Evolutionary conservation across 1,140 invertebrate species (phyloP).

Genomic region (Pararge aegeria): DNA sequence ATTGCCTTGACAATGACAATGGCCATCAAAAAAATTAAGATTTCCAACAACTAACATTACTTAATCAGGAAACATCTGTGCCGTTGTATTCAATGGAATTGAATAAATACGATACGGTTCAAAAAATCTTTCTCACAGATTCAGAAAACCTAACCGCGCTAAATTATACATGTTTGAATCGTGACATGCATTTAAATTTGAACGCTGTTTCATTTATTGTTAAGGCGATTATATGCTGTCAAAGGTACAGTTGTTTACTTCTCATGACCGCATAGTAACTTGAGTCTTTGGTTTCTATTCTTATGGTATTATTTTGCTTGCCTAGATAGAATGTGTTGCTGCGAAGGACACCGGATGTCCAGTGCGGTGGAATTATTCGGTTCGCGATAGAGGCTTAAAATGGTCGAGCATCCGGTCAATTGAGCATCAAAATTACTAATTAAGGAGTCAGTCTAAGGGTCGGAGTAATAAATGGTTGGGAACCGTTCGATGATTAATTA

Average conservation of each 20-base stretch:
- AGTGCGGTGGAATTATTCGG: slow-evolving; percentile 57
- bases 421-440: slow-evolving; percentile 51
- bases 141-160: slow-evolving; percentile 13
- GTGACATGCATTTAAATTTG: slow-evolving; percentile 22
- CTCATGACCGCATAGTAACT: neutral
- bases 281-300: slow-evolving; percentile 8
- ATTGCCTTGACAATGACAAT: slow-evolving; percentile 38
- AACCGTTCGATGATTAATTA: slow-evolving; percentile 20
- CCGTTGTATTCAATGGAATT: slow-evolving; percentile 36
- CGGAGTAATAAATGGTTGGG: slow-evolving; percentile 20
- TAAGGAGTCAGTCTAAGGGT: slow-evolving; percentile 23
- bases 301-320: slow-evolving; percentile 27
- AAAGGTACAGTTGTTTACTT: slow-evolving; percentile 3
- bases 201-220: slow-evolving; percentile 25
- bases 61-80: slow-evolving; percentile 29
- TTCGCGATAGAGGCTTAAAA: slow-evolving; percentile 58
- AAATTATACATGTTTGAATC: slow-evolving; percentile 28
- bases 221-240: slow-evolving; percentile 22
- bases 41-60: slow-evolving; percentile 34
- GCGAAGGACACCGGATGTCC: slow-evolving; percentile 66
- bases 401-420: slow-evolving; percentile 62
- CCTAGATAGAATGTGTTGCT: slow-evolving; percentile 22
- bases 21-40: slow-evolving; percentile 36
- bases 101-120: slow-evolving; percentile 45
- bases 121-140: slow-evolving; percentile 58